Evolutionary conservation across 2,113 vertebrate genomes (phyloP), one percentile per base, ranked within the genome.

Genomic region (Embiotoca jacksoni): DNA sequence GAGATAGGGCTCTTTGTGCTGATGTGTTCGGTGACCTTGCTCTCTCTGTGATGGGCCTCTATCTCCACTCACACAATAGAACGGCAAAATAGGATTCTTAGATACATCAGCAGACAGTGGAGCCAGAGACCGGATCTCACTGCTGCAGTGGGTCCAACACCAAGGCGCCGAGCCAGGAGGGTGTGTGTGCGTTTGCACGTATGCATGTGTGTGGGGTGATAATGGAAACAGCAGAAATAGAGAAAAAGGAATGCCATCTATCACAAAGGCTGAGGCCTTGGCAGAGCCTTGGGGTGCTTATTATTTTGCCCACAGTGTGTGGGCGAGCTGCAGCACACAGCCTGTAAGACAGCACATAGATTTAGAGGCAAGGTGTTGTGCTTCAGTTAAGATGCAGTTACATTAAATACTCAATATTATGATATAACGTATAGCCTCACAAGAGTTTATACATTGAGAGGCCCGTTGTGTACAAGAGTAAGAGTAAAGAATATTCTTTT

Each of bases 11-110:
- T 80, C 86, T 90, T 89, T 91, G 88, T 89, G 87, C 80, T 81
- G 81, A 85, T 91, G 85, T 89, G 84, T 91, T 88, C 32, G 33
- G 80, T 93, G 90, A 93, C 91, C 92, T 93, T 93, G 90, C 59
- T 53, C 88, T 90, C 81, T 90, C 81, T 60, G 81, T 82, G 90
- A 92, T 89, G 89, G 88, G 57, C 82, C 71, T 90, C 84, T 81
- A 91, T 90, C 91, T 87, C 83, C 65, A 82, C 85, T 87, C 68
- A 58, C 83, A 91, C 90, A 92, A 91, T 89, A 71, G 89, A 72
- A 63, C 86, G 83, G 84, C 77, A 90, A 87, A 89, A 92, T 86
- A 85, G 83, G 87, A 91, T 89, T 92, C 84, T 90, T 86, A 87
- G 91, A 91, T 91, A 93, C 88, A 90, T 68, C 84, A 82, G 88